Evolutionary conservation across 2,888 invertebrate species (phyloP), one percentile per base, ranked within the genome.

Genomic region (Dicranocentrus wangi): DNA sequence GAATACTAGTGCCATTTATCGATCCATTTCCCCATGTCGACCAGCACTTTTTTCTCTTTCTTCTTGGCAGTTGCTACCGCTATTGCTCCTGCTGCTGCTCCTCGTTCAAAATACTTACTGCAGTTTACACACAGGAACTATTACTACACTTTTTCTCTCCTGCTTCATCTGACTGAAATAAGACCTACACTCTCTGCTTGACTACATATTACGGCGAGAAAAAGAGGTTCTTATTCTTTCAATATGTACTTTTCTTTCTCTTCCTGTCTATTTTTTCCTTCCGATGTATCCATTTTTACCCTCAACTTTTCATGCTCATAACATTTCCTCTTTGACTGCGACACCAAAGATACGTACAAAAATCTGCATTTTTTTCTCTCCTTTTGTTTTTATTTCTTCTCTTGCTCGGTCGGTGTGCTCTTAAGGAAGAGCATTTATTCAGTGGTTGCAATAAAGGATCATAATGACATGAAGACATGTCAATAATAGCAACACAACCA

Each of bases 1-100:
- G 17, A 55, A 21, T 55, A 17, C 55, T 23, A 66, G 79, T 66
- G 65, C 58, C 71, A 79, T 72, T 65, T 80, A 80, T 80, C 73
- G 80, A 80, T 80, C 80, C 73, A 80, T 80, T 73, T 73, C 79
- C 71, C 55, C 72, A 47, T 71, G 71, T 43, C 71, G 55, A 68
- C 80, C 43, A 61, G 60, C 80, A 80, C 68, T 73, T 72, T 66
- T 71, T 58, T n/a, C 65, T 60, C 28, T 70, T 60, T 61, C 53
- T 53, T 69, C 25, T 68, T 80, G 73, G 80, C 79, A 79, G 80
- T 80, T 80, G 68, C 51, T 80, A 68, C 79, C 43, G 28, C 42
- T 51, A 76, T 47, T 61, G 27, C 61, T 32, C 17, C 60, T 55
- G 28, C 47, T 73, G 32, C 53, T 76, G 17, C 68, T 76, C 10